These are phyloP conservation scores for Numenius phaeopus DNA, from an alignment of 2,797 vertebrate genomes.

Conservation along the genomic window DNA sequence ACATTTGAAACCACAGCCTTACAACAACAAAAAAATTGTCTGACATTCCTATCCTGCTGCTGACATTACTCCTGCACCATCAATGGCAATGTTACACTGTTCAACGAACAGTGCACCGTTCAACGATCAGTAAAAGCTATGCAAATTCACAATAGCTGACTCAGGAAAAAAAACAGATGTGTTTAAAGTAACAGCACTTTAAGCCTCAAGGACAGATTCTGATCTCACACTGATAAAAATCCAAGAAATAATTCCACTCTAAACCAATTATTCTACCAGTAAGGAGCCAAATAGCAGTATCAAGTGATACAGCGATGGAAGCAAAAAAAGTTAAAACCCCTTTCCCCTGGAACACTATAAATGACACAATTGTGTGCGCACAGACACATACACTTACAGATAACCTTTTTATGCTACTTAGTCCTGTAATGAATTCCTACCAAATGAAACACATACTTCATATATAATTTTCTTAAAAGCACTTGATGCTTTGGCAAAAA, in stretches of 20 bases:
- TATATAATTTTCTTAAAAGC: not conserved
- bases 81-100: rapidly evolving
- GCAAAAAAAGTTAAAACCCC: not conserved
- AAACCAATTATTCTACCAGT: not conserved
- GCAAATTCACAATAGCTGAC: not conserved
- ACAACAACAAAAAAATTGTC: not conserved
- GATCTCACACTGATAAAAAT: not conserved
- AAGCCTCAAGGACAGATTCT: slow-evolving; percentile 10
- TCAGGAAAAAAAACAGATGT: not conserved
- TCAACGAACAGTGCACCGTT: not conserved
- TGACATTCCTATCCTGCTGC: not conserved
- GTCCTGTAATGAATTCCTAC: not conserved
- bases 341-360: not conserved
- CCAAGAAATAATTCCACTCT: not conserved
- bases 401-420: not conserved
- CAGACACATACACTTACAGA: not conserved
- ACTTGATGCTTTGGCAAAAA: not conserved
- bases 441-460: not conserved
- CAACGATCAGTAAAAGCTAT: not conserved
- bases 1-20: slow-evolving; percentile 12
- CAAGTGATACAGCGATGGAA: not conserved
- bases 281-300: not conserved
- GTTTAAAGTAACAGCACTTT: not conserved
- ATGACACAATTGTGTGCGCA: not conserved
- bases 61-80: rapidly evolving